phyloP scores from a whole-genome alignment of 2,113 vertebrate genomes.

The Nothobranchius kuhntae region DNA sequence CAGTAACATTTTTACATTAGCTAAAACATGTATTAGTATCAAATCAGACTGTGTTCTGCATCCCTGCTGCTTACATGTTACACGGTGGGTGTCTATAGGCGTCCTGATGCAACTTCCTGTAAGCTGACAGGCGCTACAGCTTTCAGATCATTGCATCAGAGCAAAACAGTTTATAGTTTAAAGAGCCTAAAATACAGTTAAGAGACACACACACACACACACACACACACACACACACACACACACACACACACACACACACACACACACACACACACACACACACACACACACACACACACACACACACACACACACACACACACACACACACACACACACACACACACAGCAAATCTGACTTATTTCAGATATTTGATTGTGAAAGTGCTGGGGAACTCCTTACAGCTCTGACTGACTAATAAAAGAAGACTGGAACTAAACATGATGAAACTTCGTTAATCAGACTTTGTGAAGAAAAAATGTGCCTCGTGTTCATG shows the following conservation, averaged over 20 bases:
- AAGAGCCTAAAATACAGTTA: slow-evolving; percentile 65
- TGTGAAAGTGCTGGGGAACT: slow-evolving; percentile 7
- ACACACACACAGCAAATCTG: slow-evolving; percentile 1
- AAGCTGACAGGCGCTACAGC: slow-evolving; percentile 61
- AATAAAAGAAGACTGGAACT: not conserved
- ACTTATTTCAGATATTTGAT: slow-evolving; percentile 1
- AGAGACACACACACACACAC: slow-evolving; percentile 34
- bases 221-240: slow-evolving; percentile 6
- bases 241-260: slow-evolving; percentile 12
- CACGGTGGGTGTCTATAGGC: slow-evolving; percentile 64
- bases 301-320: slow-evolving; percentile 4
- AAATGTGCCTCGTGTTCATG: not conserved
- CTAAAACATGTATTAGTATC: slow-evolving; percentile 11
- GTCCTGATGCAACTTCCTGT: slow-evolving; percentile 75
- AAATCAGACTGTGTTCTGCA: slow-evolving; percentile 19
- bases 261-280: slow-evolving; percentile 14
- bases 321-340: slow-evolving; percentile 21
- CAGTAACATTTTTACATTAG: slow-evolving; percentile 5
- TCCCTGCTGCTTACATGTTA: slow-evolving; percentile 44
- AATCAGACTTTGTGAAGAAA: not conserved
- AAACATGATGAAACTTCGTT: not conserved
- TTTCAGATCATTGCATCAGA: slow-evolving; percentile 75
- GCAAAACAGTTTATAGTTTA: slow-evolving; percentile 69
- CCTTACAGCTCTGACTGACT: not conserved
- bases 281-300: not conserved